These are phyloP conservation scores for Pardosa pseudoannulata DNA, from an alignment of 2,888 invertebrate species.

Conservation along the genomic window DNA sequence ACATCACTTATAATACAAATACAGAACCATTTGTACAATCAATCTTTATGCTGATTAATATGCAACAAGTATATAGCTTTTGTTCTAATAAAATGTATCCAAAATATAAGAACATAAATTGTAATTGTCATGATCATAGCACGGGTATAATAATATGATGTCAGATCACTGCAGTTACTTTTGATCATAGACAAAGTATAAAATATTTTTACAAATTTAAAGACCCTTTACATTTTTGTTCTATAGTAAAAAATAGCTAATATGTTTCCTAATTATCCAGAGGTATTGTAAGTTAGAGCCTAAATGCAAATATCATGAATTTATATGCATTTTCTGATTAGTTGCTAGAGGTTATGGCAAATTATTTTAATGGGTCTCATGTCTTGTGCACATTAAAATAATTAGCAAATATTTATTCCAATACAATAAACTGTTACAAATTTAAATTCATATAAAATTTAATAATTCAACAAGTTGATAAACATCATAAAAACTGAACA, in stretches of 20 bases:
- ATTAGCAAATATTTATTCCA: no score
- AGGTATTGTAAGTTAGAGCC: neutral
- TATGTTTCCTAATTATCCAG: neutral
- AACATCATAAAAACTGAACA: no score
- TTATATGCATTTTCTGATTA: no score
- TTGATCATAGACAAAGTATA: neutral
- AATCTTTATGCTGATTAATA: neutral
- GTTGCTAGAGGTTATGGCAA: no score
- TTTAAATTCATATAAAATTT: no score
- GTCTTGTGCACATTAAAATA: no score
- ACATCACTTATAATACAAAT: neutral
- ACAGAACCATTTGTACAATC: slow-evolving; percentile 6
- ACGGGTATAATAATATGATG: neutral
- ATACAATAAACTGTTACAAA: no score
- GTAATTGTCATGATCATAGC: neutral
- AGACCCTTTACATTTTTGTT: neutral
- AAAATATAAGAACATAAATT: neutral
- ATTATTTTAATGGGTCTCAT: no score
- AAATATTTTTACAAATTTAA: neutral
- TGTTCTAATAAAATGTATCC: neutral
- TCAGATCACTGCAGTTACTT: neutral
- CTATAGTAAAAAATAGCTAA: neutral
- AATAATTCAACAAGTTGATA: no score
- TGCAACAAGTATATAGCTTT: neutral
- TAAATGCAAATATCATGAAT: no score